A percentile compares a stretch with the other conserved stretches of the same genome.
Conservation (phyloP, 2,888 invertebrate genomes). For the Drosophila eohydei region DNA sequence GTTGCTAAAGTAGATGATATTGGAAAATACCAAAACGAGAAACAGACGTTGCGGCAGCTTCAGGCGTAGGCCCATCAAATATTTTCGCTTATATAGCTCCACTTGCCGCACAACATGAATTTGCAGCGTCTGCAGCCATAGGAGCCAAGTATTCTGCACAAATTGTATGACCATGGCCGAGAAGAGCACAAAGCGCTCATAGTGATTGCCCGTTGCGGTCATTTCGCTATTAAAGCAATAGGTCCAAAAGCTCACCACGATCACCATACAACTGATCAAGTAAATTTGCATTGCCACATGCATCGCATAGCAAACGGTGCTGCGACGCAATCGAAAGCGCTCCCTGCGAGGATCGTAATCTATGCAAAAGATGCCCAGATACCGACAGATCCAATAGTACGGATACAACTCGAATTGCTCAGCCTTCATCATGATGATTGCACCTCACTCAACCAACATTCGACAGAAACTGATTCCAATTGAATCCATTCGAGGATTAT, state of each 20-base stretch:
- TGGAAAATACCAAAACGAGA: constrained; percentile 34
- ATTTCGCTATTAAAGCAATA: constrained; percentile 43
- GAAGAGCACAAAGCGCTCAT: constrained; percentile 59
- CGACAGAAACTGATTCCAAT: constrained; percentile 20
- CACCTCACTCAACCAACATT: constrained; percentile 6
- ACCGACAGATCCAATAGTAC: constrained; percentile 65
- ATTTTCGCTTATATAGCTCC: constrained; percentile 47
- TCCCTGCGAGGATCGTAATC: constrained; percentile 39
- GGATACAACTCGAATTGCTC: constrained; percentile 51
- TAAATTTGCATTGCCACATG: constrained; percentile 55
- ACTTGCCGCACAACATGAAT: constrained; percentile 57
- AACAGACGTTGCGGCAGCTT: constrained; percentile 51
- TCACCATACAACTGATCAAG: constrained; percentile 42
- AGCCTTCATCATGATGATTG: constrained; percentile 22
- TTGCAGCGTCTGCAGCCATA: constrained; percentile 57
- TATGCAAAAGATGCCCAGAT: constrained; percentile 67
- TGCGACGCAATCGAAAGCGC: constrained; percentile 50
- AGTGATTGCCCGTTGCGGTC: constrained; percentile 64
- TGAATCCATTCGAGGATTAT: neutral
- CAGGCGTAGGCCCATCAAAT: constrained; percentile 27
- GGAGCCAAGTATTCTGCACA: constrained; percentile 67
- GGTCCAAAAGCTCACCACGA: constrained; percentile 45
- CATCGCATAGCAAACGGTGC: constrained; percentile 54
- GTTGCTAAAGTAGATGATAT: constrained; percentile 50
- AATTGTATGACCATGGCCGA: constrained; percentile 52